Conservation (phyloP, 2,888 invertebrate genomes). For the Argynnis bischoffii region DNA sequence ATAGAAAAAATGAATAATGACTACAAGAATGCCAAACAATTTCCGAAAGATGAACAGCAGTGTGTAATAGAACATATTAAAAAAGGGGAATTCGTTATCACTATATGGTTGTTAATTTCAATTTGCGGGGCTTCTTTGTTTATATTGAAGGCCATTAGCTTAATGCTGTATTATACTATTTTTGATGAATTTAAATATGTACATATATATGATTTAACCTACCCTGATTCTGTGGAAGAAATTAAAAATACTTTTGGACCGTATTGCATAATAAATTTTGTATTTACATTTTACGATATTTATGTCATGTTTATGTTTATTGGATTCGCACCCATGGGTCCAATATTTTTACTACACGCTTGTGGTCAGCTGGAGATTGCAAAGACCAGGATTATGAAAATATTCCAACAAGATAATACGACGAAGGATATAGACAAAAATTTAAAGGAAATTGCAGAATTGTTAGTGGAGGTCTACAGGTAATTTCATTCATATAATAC, state of each 20-base stretch:
- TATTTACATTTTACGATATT: conserved; percentile 35
- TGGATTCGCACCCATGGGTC: conserved; percentile 55
- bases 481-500: conserved; percentile 28
- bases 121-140: conserved; percentile 34
- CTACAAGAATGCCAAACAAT: conserved; percentile 40
- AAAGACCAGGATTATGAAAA: conserved; percentile 41
- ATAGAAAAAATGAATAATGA: conserved; percentile 50
- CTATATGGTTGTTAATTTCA: conserved; percentile 46
- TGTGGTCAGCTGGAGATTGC: conserved; percentile 58
- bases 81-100: conserved; percentile 45
- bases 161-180: conserved; percentile 44
- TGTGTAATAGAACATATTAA: conserved; percentile 45
- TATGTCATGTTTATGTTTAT: conserved; percentile 46
- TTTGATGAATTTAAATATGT: conserved; percentile 45
- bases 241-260: conserved; percentile 42
- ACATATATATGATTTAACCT: conserved; percentile 46
- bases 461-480: conserved; percentile 50
- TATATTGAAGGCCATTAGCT: conserved; percentile 40
- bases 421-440: conserved; percentile 40
- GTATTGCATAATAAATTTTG: conserved; percentile 35
- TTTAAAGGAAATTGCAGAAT: conserved; percentile 45
- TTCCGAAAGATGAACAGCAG: conserved; percentile 42
- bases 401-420: conserved; percentile 44
- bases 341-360: conserved; percentile 56
- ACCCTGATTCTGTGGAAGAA: conserved; percentile 47